A percentile compares a stretch with the other conserved stretches of the same genome.
phyloP scores from a whole-genome alignment of 2,888 invertebrate genomes.

The Buathra laborator region DNA sequence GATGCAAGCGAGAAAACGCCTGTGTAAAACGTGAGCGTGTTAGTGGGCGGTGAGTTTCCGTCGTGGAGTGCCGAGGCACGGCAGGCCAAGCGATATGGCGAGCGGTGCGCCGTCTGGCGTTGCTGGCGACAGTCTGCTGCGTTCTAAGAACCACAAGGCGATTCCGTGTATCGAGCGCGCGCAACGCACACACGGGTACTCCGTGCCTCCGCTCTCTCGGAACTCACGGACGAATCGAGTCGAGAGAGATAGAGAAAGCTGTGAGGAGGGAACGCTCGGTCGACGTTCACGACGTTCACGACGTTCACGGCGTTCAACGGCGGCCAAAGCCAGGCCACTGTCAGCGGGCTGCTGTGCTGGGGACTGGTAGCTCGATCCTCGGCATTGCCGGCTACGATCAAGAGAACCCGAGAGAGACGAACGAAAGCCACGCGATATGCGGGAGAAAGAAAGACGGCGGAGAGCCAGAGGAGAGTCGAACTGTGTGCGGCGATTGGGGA shows the following conservation, averaged over 20 bases:
- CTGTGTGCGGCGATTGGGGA: background rate
- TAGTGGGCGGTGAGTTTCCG: slow-evolving; percentile 57
- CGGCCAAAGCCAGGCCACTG: slow-evolving; percentile 57
- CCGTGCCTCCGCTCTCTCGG: slow-evolving; percentile 36
- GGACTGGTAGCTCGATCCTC: slow-evolving; percentile 45
- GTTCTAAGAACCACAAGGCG: slow-evolving; percentile 84
- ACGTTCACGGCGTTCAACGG: too few relatives aligned
- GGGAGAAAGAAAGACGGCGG: slow-evolving; percentile 10
- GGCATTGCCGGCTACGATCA: slow-evolving; percentile 17
- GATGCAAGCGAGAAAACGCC: slow-evolving; percentile 26
- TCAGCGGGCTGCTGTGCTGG: slow-evolving; percentile 43
- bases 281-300: slow-evolving; percentile 49
- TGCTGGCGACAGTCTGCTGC: slow-evolving; percentile 84
- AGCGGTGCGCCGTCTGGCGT: slow-evolving; percentile 84
- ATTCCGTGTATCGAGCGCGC: slow-evolving; percentile 84
- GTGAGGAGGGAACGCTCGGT: slow-evolving; percentile 65
- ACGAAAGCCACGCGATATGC: slow-evolving; percentile 5
- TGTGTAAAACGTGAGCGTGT: slow-evolving; percentile 24
- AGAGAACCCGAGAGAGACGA: slow-evolving; percentile 51
- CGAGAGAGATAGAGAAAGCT: slow-evolving; percentile 68
- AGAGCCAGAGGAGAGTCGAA: background rate
- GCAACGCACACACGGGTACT: slow-evolving; percentile 53
- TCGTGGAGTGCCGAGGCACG: slow-evolving; percentile 45
- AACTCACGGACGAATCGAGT: slow-evolving; percentile 49
- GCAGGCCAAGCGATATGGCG: slow-evolving; percentile 73